phyloP scores from a whole-genome alignment of 2,113 vertebrate genomes.

The Labrus mixtus region DNA sequence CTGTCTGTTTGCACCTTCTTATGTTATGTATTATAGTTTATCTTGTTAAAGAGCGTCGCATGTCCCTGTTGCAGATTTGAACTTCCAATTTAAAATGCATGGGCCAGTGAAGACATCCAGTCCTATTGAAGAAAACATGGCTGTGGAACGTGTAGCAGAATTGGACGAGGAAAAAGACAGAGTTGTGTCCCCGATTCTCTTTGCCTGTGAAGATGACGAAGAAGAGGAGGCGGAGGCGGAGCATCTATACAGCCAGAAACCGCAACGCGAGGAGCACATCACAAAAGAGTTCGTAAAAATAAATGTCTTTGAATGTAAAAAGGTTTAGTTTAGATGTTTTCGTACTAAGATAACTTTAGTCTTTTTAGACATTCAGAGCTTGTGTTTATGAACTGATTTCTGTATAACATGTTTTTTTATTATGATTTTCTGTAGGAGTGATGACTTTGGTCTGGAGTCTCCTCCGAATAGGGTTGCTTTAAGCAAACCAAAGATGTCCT shows the following conservation, averaged over 20 bases:
- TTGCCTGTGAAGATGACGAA: slow-evolving; percentile 56
- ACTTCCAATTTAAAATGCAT: slow-evolving; percentile 46
- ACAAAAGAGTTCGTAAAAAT: slow-evolving; percentile 31
- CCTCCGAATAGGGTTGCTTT: slow-evolving; percentile 49
- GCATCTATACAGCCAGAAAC: slow-evolving; percentile 8
- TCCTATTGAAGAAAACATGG: slow-evolving; percentile 57
- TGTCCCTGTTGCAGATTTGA: slow-evolving; percentile 40
- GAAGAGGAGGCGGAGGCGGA: slow-evolving; percentile 15
- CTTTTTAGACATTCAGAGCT: neutral
- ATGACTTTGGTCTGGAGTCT: slow-evolving; percentile 35
- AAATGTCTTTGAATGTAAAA: neutral
- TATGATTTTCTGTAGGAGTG: neutral
- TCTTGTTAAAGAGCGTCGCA: neutral
- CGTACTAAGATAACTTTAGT: too few species aligned
- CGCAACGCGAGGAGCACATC: neutral
- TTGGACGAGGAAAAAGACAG: neutral
- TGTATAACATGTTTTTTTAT: neutral
- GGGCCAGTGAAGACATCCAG: slow-evolving; percentile 78
- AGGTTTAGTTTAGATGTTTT: neutral
- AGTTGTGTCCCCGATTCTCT: slow-evolving; percentile 61
- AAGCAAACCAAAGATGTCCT: slow-evolving; percentile 20
- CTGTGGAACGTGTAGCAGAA: neutral
- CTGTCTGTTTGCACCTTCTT: neutral
- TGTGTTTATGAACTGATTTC: neutral
- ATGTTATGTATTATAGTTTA: neutral